Evolutionary conservation across 2,113 vertebrate species (phyloP).

Genomic region (Rana temporaria): DNA sequence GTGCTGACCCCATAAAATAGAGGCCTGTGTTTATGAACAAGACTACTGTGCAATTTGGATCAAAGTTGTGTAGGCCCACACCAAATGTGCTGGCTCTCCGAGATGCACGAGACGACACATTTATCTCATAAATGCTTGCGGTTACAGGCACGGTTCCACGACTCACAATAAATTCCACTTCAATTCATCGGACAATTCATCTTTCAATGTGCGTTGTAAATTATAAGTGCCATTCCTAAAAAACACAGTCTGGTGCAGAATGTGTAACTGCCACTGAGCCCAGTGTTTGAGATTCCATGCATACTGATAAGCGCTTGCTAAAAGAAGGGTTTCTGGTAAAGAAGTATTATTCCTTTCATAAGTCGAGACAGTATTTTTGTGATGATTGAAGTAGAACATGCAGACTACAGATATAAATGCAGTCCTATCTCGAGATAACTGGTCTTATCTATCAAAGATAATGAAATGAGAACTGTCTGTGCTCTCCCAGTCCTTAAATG

Average conservation of each 20-base stretch:
- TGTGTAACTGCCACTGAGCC: not conserved
- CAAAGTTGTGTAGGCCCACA: conserved; percentile 1
- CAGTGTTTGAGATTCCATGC: not conserved
- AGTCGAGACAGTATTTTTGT: not conserved
- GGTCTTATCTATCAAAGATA: too few species aligned
- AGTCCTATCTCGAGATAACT: too few species aligned
- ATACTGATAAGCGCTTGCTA: not conserved
- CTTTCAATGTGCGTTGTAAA: conserved; percentile 8
- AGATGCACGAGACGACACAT: conserved; percentile 10
- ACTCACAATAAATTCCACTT: not conserved
- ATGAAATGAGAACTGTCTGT: too few species aligned
- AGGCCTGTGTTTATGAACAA: conserved; percentile 19
- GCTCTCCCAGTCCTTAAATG: too few species aligned
- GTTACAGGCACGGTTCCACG: not conserved
- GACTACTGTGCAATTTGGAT: conserved; percentile 17
- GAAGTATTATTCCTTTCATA: not conserved
- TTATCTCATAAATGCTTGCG: not conserved
- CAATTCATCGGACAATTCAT: conserved; percentile 9
- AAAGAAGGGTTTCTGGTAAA: not conserved
- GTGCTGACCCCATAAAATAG: conserved; percentile 6
- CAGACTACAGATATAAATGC: too few species aligned
- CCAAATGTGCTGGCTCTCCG: not conserved
- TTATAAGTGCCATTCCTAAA: conserved; percentile 11
- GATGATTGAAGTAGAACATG: not conserved
- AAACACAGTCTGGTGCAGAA: not conserved